These are phyloP conservation scores for Drusus annulatus DNA, from an alignment of 1,140 invertebrate genomes.

Conservation along the genomic window DNA sequence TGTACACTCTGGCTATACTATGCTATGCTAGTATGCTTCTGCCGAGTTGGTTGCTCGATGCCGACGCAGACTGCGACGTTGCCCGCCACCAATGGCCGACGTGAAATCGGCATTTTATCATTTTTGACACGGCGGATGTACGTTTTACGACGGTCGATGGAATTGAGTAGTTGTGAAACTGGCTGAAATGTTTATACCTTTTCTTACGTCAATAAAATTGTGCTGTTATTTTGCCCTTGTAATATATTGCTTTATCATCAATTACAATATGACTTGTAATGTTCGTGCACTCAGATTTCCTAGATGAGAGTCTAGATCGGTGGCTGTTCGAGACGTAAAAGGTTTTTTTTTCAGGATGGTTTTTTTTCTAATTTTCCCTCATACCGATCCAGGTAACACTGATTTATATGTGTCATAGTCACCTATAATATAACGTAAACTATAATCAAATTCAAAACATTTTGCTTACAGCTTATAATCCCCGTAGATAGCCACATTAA, in stretches of 20 bases:
- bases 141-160: slow-evolving; percentile 39
- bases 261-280: no score
- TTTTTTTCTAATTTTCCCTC: no score
- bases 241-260: slow-evolving; percentile 11
- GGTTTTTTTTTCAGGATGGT: no score
- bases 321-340: not conserved
- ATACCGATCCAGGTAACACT: no score
- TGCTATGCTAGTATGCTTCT: no score
- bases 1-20: not conserved
- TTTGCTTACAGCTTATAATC: no score
- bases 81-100: slow-evolving; percentile 15
- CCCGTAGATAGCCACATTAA: no score
- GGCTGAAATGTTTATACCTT: slow-evolving; percentile 34
- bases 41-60: not conserved
- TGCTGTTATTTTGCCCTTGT: slow-evolving; percentile 39
- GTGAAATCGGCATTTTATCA: slow-evolving; percentile 42
- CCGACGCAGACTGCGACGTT: not conserved
- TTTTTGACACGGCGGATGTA: slow-evolving; percentile 37
- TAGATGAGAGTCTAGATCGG: no score
- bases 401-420: no score
- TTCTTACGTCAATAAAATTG: slow-evolving; percentile 38
- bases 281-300: no score
- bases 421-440: no score
- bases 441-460: no score
- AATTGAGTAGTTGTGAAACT: slow-evolving; percentile 41